phyloP scores from a whole-genome alignment of 2,797 vertebrate species.

The Dendrocincla fuliginosa region DNA sequence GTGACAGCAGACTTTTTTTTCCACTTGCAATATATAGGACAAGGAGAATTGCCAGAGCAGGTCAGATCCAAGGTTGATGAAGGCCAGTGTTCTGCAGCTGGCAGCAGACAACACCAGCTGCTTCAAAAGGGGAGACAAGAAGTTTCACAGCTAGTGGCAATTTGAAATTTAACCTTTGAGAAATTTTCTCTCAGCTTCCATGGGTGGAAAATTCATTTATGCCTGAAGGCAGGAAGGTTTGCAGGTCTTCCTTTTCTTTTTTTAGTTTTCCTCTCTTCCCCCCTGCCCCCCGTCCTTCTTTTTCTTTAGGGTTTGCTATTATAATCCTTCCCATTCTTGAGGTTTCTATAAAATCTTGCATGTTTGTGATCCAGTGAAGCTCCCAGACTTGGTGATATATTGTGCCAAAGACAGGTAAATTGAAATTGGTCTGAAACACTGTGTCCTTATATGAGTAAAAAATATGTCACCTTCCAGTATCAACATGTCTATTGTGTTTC shows the following conservation, averaged over 20 bases:
- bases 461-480: neutral
- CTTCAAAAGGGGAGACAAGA: constrained; percentile 13
- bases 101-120: constrained; percentile 39
- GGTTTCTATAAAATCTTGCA: neutral
- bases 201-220: neutral
- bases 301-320: neutral
- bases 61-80: constrained; percentile 28
- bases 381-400: neutral
- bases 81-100: constrained; percentile 20
- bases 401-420: neutral
- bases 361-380: neutral
- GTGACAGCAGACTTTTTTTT: neutral
- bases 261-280: too few relatives aligned
- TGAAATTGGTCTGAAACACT: neutral
- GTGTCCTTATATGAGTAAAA: neutral
- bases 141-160: constrained; percentile 17
- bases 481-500: neutral
- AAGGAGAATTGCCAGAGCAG: neutral
- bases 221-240: neutral
- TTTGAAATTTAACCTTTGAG: constrained; percentile 47
- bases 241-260: neutral
- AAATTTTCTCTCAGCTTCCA: neutral
- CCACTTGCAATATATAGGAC: neutral
- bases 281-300: accelerated
- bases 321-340: neutral